These are phyloP conservation scores for Synergus laeviventris DNA, from an alignment of 2,888 invertebrate species.

Conservation along the genomic window DNA sequence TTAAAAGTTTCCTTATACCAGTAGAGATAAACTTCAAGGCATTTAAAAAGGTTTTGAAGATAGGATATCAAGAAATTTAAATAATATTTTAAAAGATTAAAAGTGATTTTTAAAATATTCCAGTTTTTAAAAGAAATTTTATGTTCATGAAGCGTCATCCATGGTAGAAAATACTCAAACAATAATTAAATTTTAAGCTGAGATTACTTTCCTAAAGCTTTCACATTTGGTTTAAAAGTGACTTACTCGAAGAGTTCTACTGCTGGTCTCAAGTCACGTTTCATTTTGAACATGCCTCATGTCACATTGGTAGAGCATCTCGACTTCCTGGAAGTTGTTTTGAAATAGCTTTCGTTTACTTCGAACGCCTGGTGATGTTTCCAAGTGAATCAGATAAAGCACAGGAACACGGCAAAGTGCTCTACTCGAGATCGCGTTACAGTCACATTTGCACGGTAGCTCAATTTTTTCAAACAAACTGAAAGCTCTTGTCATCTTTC, in stretches of 20 bases:
- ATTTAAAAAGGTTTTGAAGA: no score
- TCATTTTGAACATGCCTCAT: background rate
- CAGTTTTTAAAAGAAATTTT: no score
- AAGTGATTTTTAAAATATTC: no score
- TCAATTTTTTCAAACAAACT: constrained; percentile 9
- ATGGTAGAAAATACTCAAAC: no score
- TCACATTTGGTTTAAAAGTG: background rate
- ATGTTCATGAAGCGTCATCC: no score
- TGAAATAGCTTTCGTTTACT: constrained; percentile 24
- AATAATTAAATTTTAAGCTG: background rate
- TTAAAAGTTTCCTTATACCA: no score
- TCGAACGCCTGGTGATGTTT: constrained; percentile 13
- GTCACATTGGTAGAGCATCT: constrained; percentile 5
- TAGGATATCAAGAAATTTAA: no score
- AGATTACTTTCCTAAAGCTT: background rate
- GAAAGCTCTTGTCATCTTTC: constrained; percentile 8
- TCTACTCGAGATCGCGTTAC: constrained; percentile 8
- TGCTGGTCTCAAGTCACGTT: constrained; percentile 18
- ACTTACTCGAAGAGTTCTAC: background rate
- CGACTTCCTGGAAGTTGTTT: constrained; percentile 1
- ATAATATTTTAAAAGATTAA: no score
- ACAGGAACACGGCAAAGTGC: constrained; percentile 18
- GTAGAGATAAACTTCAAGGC: no score
- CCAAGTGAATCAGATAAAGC: constrained; percentile 31
- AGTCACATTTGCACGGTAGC: background rate